phyloP scores from a whole-genome alignment of 2,113 vertebrate species.

The Sarotherodon lohbergeri region DNA sequence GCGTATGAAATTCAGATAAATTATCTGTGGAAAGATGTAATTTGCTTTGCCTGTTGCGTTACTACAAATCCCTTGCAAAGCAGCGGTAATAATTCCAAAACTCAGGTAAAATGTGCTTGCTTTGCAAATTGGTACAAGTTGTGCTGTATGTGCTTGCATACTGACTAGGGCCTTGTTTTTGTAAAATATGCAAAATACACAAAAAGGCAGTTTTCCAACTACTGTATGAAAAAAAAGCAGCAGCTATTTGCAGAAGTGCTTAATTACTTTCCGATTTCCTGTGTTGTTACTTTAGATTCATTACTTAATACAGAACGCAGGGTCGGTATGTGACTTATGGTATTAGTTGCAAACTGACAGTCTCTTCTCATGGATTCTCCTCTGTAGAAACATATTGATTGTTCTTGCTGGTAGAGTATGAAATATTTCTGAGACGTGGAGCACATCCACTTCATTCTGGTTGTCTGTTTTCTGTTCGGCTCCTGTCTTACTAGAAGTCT shows the following conservation, averaged over 20 bases:
- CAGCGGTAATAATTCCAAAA: not conserved
- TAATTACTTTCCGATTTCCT: not conserved
- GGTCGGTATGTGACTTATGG: not conserved
- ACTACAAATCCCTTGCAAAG: not conserved
- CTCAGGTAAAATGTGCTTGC: not conserved
- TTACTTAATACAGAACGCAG: not conserved
- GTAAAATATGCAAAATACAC: not conserved
- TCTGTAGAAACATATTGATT: slow-evolving; percentile 30
- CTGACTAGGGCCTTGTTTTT: not conserved
- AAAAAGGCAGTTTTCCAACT: not conserved
- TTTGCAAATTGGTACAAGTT: not conserved
- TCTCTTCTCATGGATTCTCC: not conserved
- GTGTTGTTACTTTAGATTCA: not conserved
- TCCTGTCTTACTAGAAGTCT: not conserved
- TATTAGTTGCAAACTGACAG: not conserved
- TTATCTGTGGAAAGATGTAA: not conserved
- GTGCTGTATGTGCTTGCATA: not conserved
- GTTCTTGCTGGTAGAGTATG: slow-evolving; percentile 9
- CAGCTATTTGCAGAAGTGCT: not conserved
- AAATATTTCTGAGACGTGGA: slow-evolving; percentile 21
- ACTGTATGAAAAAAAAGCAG: not conserved
- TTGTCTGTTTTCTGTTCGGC: not conserved
- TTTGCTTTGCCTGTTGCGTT: not conserved
- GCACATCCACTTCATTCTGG: not conserved
- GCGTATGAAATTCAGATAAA: not conserved